Evolutionary conservation across 2,113 vertebrate genomes (phyloP).

Genomic region (Bostrychus sinensis): DNA sequence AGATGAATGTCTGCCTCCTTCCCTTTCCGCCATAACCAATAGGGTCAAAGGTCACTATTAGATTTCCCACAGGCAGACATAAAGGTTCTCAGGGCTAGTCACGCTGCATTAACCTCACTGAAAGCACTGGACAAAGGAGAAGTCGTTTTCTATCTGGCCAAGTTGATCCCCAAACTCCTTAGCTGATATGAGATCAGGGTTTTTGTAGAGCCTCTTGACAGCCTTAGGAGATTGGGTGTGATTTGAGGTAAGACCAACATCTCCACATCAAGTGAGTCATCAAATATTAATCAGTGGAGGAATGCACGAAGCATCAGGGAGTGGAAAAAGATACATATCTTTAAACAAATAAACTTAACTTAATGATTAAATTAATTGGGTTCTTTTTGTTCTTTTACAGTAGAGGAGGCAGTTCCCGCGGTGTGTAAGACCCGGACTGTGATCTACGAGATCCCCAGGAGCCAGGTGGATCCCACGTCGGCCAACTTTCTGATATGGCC

Average conservation of each 20-base stretch:
- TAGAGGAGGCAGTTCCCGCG: slow-evolving; percentile 93
- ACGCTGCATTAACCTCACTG: slow-evolving; percentile 50
- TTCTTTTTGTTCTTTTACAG: slow-evolving; percentile 57
- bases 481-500: slow-evolving; percentile 99
- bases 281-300: slow-evolving; percentile 49
- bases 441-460: slow-evolving; percentile 98
- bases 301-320: slow-evolving; percentile 52
- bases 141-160: slow-evolving; percentile 49
- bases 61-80: slow-evolving; percentile 43
- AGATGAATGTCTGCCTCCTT: slow-evolving; percentile 34
- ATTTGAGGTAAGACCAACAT: slow-evolving; percentile 49
- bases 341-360: neutral
- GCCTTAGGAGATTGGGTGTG: slow-evolving; percentile 46
- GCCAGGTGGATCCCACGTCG: slow-evolving; percentile 97
- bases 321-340: slow-evolving; percentile 28
- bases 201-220: slow-evolving; percentile 48
- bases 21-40: slow-evolving; percentile 26
- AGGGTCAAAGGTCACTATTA: slow-evolving; percentile 55
- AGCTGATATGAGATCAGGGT: slow-evolving; percentile 66
- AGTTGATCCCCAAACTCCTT: slow-evolving; percentile 59
- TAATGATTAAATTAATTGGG: slow-evolving; percentile 29
- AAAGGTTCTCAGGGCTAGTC: slow-evolving; percentile 52
- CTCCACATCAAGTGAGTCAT: slow-evolving; percentile 64
- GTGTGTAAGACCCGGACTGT: slow-evolving; percentile 96
- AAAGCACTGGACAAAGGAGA: slow-evolving; percentile 55